phyloP scores from a whole-genome alignment of 1,140 invertebrate genomes.

The Bombus turneri region DNA sequence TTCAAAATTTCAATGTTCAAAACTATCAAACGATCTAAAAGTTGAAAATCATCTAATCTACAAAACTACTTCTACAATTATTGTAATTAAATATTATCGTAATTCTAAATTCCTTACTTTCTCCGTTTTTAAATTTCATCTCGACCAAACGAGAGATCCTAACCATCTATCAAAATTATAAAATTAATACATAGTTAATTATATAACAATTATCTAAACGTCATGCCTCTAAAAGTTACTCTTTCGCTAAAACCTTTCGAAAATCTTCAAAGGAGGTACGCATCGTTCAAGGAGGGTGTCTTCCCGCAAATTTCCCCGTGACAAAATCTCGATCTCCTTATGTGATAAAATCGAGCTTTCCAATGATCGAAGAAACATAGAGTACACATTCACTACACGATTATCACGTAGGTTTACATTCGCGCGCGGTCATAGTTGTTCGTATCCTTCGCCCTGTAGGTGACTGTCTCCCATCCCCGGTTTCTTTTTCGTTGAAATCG shows the following conservation, averaged over 20 bases:
- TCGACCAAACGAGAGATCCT: too few relatives aligned
- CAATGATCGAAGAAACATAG: not conserved
- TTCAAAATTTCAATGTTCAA: too few relatives aligned
- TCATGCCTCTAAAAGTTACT: too few relatives aligned
- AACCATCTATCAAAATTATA: too few relatives aligned
- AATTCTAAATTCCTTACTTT: too few relatives aligned
- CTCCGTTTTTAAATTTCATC: too few relatives aligned
- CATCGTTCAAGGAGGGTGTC: not conserved
- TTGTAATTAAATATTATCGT: too few relatives aligned
- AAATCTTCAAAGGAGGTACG: not conserved
- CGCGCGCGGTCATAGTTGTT: constrained; percentile 3
- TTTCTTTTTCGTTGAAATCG: constrained; percentile 11
- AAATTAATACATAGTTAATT: too few relatives aligned
- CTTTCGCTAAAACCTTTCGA: not conserved
- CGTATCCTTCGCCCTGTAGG: not conserved
- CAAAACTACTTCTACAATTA: not conserved
- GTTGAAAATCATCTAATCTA: too few relatives aligned
- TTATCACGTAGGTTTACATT: constrained; percentile 32
- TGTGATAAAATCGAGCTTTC: not conserved
- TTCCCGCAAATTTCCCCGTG: too few relatives aligned
- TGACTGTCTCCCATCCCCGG: not conserved
- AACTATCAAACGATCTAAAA: not conserved
- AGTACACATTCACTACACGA: constrained; percentile 36
- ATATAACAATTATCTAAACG: too few relatives aligned
- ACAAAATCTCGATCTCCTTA: too few relatives aligned